Base-by-base conservation (phyloP, 1,140 invertebrate genomes). In the Rhizoglyphus robini region DNA sequence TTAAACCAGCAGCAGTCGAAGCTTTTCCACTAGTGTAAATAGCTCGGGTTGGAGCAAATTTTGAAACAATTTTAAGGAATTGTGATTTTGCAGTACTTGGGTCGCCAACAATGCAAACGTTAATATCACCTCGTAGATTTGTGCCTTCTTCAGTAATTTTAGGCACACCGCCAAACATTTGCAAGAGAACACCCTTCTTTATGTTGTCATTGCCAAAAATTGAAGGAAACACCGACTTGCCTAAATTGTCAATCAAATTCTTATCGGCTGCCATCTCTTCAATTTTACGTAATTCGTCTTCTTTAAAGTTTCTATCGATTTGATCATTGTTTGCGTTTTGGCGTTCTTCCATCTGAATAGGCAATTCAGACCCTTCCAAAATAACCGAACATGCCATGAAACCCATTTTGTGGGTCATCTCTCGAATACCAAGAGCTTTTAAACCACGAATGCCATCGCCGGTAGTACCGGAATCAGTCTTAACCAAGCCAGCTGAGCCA, bases 11-110 rank as follows among this genome's bases (percentile, higher is more conserved):
- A 0, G 96, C 95, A 36, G 85, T 90, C 2, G 93, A 97, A 0
- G 94, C 96, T 80, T 99, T 99, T 25, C 96, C 96, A 65, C 93
- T 97, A 0, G 96, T 99, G 73, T 99, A 99, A 23, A 99, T 86
- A 4, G 96, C 93, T 46, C 95, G 80, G 11, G 54, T 32, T 0
- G 96, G 95, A 30, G 86, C 87, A 75, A 99, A 94, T 70, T 98
- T 92, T 5, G 91, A 86, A 0, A 99, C 89, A 65, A 81, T 82
- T 79, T 97, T 96, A 8, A 99, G 78, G 66, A 99, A 83, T 75
- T 99, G 95, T 3, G 92, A 96, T 77, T 99, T 99, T 2, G 94
- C 95, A 3, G 96, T 99, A 75, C 90, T 95, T 0, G 96, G 96
- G 80, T 99, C 96, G 11, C 96, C 96, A 30, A 99, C 94, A 69